A percentile compares a stretch with the other conserved stretches of the same genome.
These are phyloP conservation scores for Bryconaethiops microstoma DNA, from an alignment of 2,797 vertebrate genomes.

Conservation along the genomic window DNA sequence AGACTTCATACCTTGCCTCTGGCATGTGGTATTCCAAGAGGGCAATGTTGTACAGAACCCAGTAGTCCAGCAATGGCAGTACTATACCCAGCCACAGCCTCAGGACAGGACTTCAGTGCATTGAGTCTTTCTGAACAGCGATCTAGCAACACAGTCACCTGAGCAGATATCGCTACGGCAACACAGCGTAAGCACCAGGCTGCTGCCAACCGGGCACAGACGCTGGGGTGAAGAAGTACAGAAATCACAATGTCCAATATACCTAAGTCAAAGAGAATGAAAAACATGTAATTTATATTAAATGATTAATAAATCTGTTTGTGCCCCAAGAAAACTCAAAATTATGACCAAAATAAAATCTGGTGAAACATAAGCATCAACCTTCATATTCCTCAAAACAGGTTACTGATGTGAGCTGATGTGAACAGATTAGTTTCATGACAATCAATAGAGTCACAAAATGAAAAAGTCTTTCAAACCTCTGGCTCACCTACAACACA, in stretches of 20 bases:
- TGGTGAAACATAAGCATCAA: too few relatives aligned
- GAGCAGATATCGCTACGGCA: slow-evolving; percentile 83
- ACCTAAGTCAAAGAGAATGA: slow-evolving; percentile 66
- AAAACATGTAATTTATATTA: background rate
- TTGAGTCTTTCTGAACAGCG: slow-evolving; percentile 83
- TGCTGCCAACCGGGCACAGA: slow-evolving; percentile 83
- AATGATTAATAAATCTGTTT: too few relatives aligned
- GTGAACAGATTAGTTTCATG: background rate
- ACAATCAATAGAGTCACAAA: background rate
- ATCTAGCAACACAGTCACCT: slow-evolving; percentile 81
- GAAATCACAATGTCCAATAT: slow-evolving; percentile 85
- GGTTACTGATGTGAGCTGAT: background rate
- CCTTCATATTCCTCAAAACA: background rate
- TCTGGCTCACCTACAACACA: background rate
- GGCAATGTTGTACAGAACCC: slow-evolving; percentile 85
- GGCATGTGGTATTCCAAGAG: slow-evolving; percentile 89
- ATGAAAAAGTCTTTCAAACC: background rate
- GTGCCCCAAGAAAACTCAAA: too few relatives aligned
- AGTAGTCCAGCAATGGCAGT: slow-evolving; percentile 86
- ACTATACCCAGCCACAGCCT: slow-evolving; percentile 89
- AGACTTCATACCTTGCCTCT: slow-evolving; percentile 84
- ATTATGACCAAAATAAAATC: too few relatives aligned
- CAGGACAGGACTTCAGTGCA: slow-evolving; percentile 83
- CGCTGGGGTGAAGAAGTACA: slow-evolving; percentile 81
- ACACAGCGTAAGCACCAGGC: slow-evolving; percentile 90